These are phyloP conservation scores for Battus philenor DNA, from an alignment of 1,140 invertebrate species.

Conservation along the genomic window DNA sequence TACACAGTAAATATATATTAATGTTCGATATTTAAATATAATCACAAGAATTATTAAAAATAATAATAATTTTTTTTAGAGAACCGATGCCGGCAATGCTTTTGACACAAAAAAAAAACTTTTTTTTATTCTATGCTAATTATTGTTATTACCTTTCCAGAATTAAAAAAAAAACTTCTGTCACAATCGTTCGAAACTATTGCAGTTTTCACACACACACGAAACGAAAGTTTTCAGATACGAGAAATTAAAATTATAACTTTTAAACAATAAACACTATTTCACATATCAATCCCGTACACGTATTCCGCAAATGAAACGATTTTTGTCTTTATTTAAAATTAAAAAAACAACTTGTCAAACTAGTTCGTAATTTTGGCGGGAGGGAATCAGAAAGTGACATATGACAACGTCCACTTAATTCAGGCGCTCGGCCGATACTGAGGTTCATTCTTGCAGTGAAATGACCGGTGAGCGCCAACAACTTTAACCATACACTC, in stretches of 20 bases:
- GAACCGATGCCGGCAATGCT: too few species aligned
- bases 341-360: slow-evolving; percentile 1
- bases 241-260: too few species aligned
- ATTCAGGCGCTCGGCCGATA: slow-evolving; percentile 4
- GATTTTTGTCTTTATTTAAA: slow-evolving; percentile 1
- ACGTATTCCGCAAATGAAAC: background rate
- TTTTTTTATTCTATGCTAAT: too few species aligned
- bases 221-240: too few species aligned
- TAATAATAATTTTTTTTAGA: too few species aligned
- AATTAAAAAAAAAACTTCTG: background rate
- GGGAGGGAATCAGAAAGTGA: background rate
- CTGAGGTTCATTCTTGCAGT: slow-evolving; percentile 4
- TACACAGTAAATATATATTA: too few species aligned
- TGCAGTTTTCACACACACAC: background rate
- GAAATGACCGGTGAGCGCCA: slow-evolving; percentile 6
- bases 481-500: background rate
- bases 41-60: too few species aligned
- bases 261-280: too few species aligned
- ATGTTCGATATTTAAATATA: too few species aligned
- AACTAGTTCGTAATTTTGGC: slow-evolving; percentile 8
- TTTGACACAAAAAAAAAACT: too few species aligned
- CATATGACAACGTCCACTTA: background rate
- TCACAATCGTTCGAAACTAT: background rate
- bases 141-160: slow-evolving; percentile 2
- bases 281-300: too few species aligned